These are phyloP conservation scores for Falco biarmicus DNA, from an alignment of 2,797 vertebrate species.

Conservation along the genomic window DNA sequence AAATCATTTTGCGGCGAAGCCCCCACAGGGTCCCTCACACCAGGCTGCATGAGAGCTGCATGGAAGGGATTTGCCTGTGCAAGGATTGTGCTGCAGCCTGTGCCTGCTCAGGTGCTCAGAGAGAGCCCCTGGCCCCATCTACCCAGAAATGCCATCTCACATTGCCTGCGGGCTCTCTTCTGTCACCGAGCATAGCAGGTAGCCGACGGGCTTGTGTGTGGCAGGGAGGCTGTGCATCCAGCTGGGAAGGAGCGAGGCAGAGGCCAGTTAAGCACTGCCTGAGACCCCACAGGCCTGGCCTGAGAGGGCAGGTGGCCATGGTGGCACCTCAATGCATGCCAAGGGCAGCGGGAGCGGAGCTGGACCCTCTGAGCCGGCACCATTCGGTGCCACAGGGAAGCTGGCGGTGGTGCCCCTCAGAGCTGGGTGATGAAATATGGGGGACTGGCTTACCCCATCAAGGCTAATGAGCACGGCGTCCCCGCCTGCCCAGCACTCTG, in stretches of 20 bases:
- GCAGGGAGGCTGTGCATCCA: accelerated
- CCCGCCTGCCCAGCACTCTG: background rate
- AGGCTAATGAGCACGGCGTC: background rate
- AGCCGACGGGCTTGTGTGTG: background rate
- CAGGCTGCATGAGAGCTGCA: background rate
- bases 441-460: background rate
- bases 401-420: background rate
- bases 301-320: background rate
- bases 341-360: background rate
- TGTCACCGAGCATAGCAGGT: background rate
- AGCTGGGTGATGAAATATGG: background rate
- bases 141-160: background rate
- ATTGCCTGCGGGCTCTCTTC: background rate
- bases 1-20: background rate
- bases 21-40: background rate
- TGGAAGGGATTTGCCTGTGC: background rate
- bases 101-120: background rate
- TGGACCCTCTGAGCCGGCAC: background rate
- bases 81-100: background rate
- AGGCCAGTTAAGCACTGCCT: background rate
- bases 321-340: background rate
- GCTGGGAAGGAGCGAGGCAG: background rate
- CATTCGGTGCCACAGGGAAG: background rate
- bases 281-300: background rate
- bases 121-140: background rate